Evolutionary conservation across 2,888 invertebrate genomes (phyloP).

Genomic region (Papilio elwesi): DNA sequence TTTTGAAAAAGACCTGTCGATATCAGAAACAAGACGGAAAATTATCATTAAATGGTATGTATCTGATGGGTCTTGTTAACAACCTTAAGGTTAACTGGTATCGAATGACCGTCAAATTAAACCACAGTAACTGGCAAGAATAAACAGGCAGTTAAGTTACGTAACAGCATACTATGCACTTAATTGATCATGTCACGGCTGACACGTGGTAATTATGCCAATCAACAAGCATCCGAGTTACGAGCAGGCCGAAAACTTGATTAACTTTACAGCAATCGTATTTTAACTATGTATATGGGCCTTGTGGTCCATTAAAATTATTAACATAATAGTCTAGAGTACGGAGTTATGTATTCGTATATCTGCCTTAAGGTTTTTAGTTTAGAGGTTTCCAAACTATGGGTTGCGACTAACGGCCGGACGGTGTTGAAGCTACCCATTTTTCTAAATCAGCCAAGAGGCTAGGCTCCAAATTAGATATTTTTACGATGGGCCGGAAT

Average conservation of each 20-base stretch:
- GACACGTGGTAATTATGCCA: conserved; percentile 12
- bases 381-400: too few relatives aligned
- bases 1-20: too few relatives aligned
- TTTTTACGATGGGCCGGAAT: too few relatives aligned
- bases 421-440: too few relatives aligned
- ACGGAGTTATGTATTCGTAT: too few relatives aligned
- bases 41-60: background rate
- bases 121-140: conserved; percentile 10
- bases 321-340: too few relatives aligned
- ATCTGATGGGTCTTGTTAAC: background rate
- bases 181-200: conserved; percentile 33
- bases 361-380: too few relatives aligned
- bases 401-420: too few relatives aligned
- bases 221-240: background rate
- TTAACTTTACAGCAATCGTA: background rate
- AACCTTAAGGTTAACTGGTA: conserved; percentile 26
- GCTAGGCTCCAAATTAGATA: too few relatives aligned
- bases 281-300: background rate
- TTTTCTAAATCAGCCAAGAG: too few relatives aligned
- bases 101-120: conserved; percentile 31
- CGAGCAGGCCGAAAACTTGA: background rate
- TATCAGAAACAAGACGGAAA: background rate
- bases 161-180: conserved; percentile 8
- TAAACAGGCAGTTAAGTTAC: conserved; percentile 21
- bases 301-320: background rate